A percentile compares a stretch with the other conserved stretches of the same genome.
These are phyloP conservation scores for Menura novaehollandiae DNA, from an alignment of 2,113 vertebrate genomes.

Conservation along the genomic window DNA sequence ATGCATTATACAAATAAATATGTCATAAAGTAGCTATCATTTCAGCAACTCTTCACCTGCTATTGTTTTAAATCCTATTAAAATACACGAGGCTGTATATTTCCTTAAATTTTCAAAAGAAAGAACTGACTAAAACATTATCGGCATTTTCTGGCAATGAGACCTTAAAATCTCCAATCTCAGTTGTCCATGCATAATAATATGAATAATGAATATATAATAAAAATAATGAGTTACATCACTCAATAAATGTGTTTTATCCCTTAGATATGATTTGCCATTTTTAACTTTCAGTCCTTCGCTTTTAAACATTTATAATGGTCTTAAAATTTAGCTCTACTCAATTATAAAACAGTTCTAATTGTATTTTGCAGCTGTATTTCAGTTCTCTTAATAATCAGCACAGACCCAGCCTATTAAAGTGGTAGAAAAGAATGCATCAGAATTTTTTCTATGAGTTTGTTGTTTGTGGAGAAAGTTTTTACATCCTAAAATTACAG, in stretches of 20 bases:
- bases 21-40: slow-evolving; percentile 11
- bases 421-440: not conserved
- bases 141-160: not conserved
- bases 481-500: not conserved
- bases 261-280: not conserved
- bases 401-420: not conserved
- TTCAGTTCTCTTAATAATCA: not conserved
- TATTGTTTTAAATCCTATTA: slow-evolving; percentile 28
- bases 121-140: not conserved
- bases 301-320: not conserved
- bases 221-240: too few relatives aligned
- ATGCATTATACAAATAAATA: slow-evolving; percentile 62
- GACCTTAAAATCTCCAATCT: not conserved
- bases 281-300: not conserved
- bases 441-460: not conserved
- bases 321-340: not conserved
- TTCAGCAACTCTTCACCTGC: slow-evolving; percentile 34
- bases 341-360: not conserved
- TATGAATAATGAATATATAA: too few relatives aligned
- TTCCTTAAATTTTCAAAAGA: not conserved
- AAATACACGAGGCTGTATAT: not conserved
- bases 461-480: not conserved
- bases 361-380: not conserved
- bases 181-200: not conserved
- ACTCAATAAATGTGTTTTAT: not conserved